Evolutionary conservation across 2,888 invertebrate species (phyloP).

Genomic region (Apamea monoglypha): DNA sequence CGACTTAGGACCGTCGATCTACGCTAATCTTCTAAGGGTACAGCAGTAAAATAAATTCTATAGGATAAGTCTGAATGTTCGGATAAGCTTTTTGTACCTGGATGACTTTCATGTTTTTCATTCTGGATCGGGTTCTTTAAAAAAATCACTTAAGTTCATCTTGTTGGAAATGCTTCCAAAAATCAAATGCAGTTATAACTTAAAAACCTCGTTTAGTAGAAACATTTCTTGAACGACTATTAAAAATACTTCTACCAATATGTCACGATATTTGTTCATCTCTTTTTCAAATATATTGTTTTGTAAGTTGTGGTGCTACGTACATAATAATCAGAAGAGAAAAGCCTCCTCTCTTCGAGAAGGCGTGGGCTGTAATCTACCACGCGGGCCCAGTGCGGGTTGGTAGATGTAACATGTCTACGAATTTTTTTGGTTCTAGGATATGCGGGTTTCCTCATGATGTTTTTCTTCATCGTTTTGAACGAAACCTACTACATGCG

Average conservation of each 20-base stretch:
- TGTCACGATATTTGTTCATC: neutral
- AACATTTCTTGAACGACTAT: too few species aligned
- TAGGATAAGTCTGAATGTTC: conserved; percentile 7
- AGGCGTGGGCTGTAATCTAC: too few species aligned
- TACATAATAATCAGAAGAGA: too few species aligned
- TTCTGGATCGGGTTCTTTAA: neutral
- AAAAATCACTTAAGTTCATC: neutral
- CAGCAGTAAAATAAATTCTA: conserved; percentile 39
- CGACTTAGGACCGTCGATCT: conserved; percentile 42
- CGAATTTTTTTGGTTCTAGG: too few species aligned
- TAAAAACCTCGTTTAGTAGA: neutral
- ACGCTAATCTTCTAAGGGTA: conserved; percentile 29
- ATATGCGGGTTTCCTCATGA: too few species aligned
- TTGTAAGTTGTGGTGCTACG: neutral
- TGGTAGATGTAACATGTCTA: too few species aligned
- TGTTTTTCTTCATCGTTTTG: too few species aligned
- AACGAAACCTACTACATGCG: too few species aligned
- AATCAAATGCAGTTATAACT: neutral
- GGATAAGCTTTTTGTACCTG: neutral
- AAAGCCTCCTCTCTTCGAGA: too few species aligned
- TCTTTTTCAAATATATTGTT: neutral
- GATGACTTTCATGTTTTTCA: conserved; percentile 11
- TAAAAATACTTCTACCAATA: neutral
- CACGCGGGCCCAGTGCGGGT: too few species aligned
- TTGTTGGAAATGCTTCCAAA: neutral